phyloP scores from a whole-genome alignment of 2,113 vertebrate genomes.

The Rhipidura dahli region DNA sequence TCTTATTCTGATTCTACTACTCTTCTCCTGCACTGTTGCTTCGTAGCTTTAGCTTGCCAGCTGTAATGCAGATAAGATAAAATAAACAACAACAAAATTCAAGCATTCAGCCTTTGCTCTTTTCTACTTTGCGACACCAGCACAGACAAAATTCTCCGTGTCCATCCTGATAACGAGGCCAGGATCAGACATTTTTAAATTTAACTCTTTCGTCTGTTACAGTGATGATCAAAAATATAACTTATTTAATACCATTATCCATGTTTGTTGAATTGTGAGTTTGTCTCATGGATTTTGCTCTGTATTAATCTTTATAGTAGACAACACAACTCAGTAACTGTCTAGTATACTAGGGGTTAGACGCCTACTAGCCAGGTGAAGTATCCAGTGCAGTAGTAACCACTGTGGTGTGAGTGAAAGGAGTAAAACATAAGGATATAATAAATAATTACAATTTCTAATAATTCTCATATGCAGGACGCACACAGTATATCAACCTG shows the following conservation, averaged over 20 bases:
- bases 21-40: no score
- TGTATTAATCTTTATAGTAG: background rate
- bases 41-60: no score
- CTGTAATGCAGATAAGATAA: no score
- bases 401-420: background rate
- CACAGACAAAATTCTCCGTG: no score
- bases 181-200: no score
- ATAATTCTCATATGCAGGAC: background rate
- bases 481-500: background rate
- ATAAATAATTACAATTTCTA: background rate
- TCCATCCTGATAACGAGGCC: no score
- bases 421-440: background rate
- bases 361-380: background rate
- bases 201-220: background rate
- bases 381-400: background rate
- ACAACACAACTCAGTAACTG: background rate
- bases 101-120: no score
- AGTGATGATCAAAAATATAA: background rate
- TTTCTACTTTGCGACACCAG: no score
- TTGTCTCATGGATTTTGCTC: background rate
- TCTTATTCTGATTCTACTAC: no score
- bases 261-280: background rate
- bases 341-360: background rate
- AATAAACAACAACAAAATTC: no score
- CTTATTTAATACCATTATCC: background rate